These are phyloP conservation scores for Leucoraja ocellata DNA, from an alignment of 2,797 vertebrate species.

Conservation along the genomic window DNA sequence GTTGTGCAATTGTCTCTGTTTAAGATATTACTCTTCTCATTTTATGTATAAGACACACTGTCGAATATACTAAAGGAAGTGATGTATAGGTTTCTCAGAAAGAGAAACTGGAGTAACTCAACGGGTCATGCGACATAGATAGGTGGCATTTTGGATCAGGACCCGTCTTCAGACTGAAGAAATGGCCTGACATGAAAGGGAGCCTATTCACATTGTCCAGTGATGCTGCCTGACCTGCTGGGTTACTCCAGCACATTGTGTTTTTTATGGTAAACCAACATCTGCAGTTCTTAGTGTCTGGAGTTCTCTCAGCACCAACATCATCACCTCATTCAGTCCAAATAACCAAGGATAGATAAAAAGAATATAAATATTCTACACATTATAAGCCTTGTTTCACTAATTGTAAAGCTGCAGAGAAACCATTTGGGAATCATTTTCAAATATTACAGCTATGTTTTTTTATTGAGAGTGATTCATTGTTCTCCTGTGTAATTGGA, in stretches of 20 bases:
- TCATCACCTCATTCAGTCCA: neutral
- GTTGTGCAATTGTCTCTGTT: neutral
- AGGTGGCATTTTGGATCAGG: too few relatives aligned
- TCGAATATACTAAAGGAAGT: neutral
- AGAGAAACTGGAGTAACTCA: too few relatives aligned
- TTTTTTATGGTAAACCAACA: too few relatives aligned
- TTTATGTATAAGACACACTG: neutral
- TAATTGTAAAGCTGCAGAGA: neutral
- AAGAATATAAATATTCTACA: neutral
- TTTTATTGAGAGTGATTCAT: neutral
- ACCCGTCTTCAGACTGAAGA: too few relatives aligned
- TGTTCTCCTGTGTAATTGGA: neutral
- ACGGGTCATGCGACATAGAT: too few relatives aligned
- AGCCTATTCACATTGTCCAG: too few relatives aligned
- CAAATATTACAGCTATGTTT: neutral
- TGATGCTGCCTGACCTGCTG: too few relatives aligned
- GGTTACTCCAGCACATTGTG: too few relatives aligned
- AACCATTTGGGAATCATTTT: neutral
- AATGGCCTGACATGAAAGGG: too few relatives aligned
- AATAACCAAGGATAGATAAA: neutral
- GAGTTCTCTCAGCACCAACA: neutral
- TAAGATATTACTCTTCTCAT: neutral
- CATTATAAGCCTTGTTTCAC: neutral
- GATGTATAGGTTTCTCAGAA: neutral
- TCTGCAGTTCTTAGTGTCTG: too few relatives aligned